A percentile compares a stretch with the other conserved stretches of the same genome.
These are phyloP conservation scores for Ptiloglossa arizonensis DNA, from an alignment of 1,140 invertebrate genomes.

Conservation along the genomic window DNA sequence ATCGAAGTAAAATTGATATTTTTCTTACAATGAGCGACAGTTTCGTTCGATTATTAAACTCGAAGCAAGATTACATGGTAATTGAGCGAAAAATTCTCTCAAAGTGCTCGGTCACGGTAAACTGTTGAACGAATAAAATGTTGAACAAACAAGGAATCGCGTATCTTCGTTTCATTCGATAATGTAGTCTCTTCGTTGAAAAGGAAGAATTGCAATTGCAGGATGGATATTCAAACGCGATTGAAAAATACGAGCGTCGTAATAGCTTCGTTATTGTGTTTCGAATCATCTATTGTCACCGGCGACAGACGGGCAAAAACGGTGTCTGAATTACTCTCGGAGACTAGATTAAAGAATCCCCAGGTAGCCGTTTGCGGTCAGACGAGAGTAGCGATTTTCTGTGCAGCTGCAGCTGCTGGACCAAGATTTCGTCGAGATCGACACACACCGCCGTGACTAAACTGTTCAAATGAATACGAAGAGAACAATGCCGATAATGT, in stretches of 20 bases:
- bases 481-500: slow-evolving; percentile 24
- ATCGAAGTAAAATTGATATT: no score
- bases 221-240: not conserved
- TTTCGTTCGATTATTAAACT: no score
- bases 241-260: not conserved
- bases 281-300: slow-evolving; percentile 5
- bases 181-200: not conserved
- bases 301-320: not conserved
- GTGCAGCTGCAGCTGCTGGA: not conserved
- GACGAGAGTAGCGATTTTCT: not conserved
- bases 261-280: not conserved
- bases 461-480: slow-evolving; percentile 3
- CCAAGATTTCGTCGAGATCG: slow-evolving; percentile 25
- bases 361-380: slow-evolving; percentile 31
- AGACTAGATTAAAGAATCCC: slow-evolving; percentile 27
- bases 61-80: no score
- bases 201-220: not conserved
- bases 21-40: no score
- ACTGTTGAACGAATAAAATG: no score
- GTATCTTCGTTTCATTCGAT: no score
- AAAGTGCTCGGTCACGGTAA: no score
- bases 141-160: no score
- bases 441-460: not conserved
- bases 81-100: no score
- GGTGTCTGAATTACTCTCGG: slow-evolving; percentile 3